Evolutionary conservation across 1,140 invertebrate genomes (phyloP), one percentile per base, ranked within the genome.

Genomic region (Anoplolepis gracilipes): DNA sequence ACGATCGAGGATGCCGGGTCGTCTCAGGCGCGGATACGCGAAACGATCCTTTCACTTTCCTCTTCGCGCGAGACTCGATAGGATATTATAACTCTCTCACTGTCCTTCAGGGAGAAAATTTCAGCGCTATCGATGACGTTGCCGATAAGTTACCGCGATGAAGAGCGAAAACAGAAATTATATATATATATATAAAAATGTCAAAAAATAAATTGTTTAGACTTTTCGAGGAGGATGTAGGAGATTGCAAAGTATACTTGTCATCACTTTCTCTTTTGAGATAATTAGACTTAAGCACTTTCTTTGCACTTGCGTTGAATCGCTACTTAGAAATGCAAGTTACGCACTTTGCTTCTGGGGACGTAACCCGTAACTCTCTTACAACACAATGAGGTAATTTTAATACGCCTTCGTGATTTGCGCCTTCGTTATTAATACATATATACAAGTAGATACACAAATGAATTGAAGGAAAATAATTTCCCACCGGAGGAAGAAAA

Each of bases 21-120:
- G 57, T 76, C 82, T 84, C 70, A 85, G 46, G 33, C 53, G 57
- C 64, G 46, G 76, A 82, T 86, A 69, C 46, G 33, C 57, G 46
- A 49, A 59, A 55, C 72, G 33, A 62, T 88, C 84, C 87, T 89
- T 79, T 81, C 69, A 67, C 85, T 86, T 85, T 88, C 77, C 79
- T 70, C 19, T n/a, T n/a, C 25, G 33, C 28, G 42, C 77, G 77
- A 36, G 62, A 25, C 13, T 13, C 77, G 64, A 79, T 79, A 79
- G 46, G 46, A 33, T 16, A 16, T 62, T 28, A 67, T 19, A 19
- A 49, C 46, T 49, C 46, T 49, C 64, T 79, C 19, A 19, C 33
- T 36, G 77, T 79, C 77, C 77, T 70, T 39, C 25, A n/a, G 16
- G n/a, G 42, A 53, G 64, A 22, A 79, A 53, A 55, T 79, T 79